phyloP scores from a whole-genome alignment of 2,888 invertebrate genomes.

The Coecobrya sp. region DNA sequence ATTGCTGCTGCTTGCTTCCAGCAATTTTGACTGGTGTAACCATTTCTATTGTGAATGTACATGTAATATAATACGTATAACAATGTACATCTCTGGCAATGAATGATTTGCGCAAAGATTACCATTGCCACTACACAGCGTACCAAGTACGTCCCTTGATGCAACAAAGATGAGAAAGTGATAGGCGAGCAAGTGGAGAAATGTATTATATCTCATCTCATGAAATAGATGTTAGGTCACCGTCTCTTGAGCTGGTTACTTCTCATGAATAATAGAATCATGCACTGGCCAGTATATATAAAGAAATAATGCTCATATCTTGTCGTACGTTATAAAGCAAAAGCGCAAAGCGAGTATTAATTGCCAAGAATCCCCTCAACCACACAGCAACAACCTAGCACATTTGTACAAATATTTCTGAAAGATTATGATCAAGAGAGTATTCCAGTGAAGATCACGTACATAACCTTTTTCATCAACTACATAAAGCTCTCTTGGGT shows the following conservation, averaged over 20 bases:
- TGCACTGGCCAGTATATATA: background rate
- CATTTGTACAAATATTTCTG: conserved; percentile 14
- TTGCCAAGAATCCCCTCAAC: conserved; percentile 81
- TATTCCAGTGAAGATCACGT: conserved; percentile 68
- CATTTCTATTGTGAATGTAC: background rate
- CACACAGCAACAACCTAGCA: conserved; percentile 53
- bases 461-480: conserved; percentile 66
- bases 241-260: background rate
- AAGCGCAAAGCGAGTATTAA: conserved; percentile 73
- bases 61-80: background rate
- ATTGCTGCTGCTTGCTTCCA: conserved; percentile 42
- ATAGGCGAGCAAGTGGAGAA: conserved; percentile 11
- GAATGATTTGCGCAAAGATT: conserved; percentile 20
- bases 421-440: conserved; percentile 35
- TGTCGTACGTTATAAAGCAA: background rate
- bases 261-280: background rate
- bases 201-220: background rate
- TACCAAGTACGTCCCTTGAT: background rate
- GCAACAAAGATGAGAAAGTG: background rate
- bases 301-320: background rate
- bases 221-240: background rate
- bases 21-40: background rate
- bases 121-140: background rate
- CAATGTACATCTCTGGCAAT: background rate
- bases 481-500: conserved; percentile 69